Percentiles rank a stretch among this genome's conserved stretches.
These are phyloP conservation scores for Aplodontia rufa DNA, from an alignment of 2,113 vertebrate species.

Conservation along the genomic window DNA sequence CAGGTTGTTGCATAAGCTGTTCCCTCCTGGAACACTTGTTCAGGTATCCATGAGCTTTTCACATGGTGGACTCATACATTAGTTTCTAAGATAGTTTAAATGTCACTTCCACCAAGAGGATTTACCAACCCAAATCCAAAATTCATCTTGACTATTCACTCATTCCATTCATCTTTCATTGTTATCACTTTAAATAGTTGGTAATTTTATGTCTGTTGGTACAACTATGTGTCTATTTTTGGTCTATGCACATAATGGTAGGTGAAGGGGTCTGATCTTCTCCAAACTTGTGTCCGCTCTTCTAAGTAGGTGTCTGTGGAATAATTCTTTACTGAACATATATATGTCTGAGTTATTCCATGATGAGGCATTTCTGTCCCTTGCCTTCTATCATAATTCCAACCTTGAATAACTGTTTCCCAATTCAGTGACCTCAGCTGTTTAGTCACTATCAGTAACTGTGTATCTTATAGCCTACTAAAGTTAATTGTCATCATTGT, in stretches of 20 bases:
- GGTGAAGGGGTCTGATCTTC: background rate
- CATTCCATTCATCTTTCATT: background rate
- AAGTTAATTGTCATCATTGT: background rate
- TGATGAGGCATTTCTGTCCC: background rate
- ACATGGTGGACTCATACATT: background rate
- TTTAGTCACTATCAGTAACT: background rate
- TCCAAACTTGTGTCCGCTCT: too few species aligned
- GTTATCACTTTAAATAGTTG: background rate
- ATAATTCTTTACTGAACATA: background rate
- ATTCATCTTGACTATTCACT: background rate
- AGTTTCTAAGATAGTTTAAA: background rate
- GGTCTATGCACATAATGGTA: background rate
- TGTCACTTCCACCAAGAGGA: background rate
- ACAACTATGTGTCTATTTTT: background rate
- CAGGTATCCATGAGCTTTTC: background rate
- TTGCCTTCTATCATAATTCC: background rate
- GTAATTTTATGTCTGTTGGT: background rate
- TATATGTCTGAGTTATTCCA: background rate
- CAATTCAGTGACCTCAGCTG: background rate
- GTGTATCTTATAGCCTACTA: background rate
- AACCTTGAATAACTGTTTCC: background rate
- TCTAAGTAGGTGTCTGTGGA: conserved; percentile 9
- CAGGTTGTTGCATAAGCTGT: background rate
- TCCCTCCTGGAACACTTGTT: background rate
- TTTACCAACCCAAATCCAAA: background rate